Conservation (phyloP, 2,888 invertebrate species). For the Chloroclysta siterata region DNA sequence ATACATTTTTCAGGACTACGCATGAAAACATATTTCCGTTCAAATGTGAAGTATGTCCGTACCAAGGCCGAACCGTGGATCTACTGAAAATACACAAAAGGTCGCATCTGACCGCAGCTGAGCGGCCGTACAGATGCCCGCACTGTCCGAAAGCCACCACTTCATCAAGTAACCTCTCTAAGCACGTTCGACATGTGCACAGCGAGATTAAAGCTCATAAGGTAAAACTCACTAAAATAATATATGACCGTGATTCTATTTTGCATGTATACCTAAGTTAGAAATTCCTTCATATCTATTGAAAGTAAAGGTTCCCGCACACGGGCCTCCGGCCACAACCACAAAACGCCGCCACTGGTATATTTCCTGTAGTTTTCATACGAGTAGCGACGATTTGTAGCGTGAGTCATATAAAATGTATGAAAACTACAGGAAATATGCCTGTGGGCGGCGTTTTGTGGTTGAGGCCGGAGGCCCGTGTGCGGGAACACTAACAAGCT, state of each 20-base stretch:
- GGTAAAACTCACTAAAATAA: conserved; percentile 50
- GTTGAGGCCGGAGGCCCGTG: too few species aligned
- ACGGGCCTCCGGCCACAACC: too few species aligned
- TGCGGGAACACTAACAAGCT: too few species aligned
- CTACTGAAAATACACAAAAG: conserved; percentile 74
- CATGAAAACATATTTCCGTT: conserved; percentile 75
- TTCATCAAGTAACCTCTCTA: conserved; percentile 74
- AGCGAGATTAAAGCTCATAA: conserved; percentile 71
- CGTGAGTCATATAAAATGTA: too few species aligned
- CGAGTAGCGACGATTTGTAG: too few species aligned
- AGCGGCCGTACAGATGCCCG: conserved; percentile 74
- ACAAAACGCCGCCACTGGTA: too few species aligned
- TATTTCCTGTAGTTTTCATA: too few species aligned
- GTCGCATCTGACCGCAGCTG: conserved; percentile 65
- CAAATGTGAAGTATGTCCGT: conserved; percentile 75
- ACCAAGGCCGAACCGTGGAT: conserved; percentile 74
- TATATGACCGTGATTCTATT: neutral
- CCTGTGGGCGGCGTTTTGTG: too few species aligned
- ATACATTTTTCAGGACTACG: conserved; percentile 40
- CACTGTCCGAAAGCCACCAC: conserved; percentile 73
- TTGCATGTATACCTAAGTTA: neutral
- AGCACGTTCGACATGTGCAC: conserved; percentile 76
- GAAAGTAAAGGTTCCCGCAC: too few species aligned
- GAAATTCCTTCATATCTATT: neutral
- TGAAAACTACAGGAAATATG: too few species aligned